Evolutionary conservation across 2,888 invertebrate species (phyloP), one percentile per base, ranked within the genome.

Genomic region (Caenorhabditis zanzibari): DNA sequence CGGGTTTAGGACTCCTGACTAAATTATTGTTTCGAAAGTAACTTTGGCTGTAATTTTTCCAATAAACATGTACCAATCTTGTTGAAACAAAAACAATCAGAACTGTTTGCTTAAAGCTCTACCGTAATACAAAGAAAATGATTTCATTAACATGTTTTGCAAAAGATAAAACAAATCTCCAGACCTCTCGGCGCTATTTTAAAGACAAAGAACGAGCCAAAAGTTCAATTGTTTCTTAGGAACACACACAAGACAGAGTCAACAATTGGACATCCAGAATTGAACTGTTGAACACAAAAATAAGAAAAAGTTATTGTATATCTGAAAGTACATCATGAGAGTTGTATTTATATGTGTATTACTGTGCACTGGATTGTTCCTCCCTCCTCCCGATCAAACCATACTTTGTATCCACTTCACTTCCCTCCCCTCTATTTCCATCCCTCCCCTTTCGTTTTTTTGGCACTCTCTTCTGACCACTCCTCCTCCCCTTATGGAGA

Each of bases 351-450:
- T 74, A 74, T 54, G n/a, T 38, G 38, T 38, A 14, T 28, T 38
- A 41, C 49, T 22, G 35, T 52, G 69, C 69, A 52, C 54, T 69
- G 35, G 41, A 54, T 54, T 32, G 32, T 32, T 32, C 32, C 4
- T 32, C 32, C 38, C 38, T 64, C 41, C 49, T 59, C 38, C 35
- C 41, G 63, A 44, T 54, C 63, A 63, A 75, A 76, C 68, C 69
- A 63, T 77, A 77, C 69, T 77, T 77, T 77, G 77, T 71, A 52
- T 41, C 75, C 41, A 24, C 14, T 41, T 63, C 49, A 52, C n/a
- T 47, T n/a, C 22, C 22, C 41, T 52, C 52, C 26, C 44, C 63
- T 14, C 35, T 38, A 16, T 47, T 19, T 5, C n/a, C 24, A 54
- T 19, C 22, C 75, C 44, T 64, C 56, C 32, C 22, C 58, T 6